Percentiles rank a stretch among this genome's conserved stretches.
Conservation (phyloP, 2,797 vertebrate species). For the Otolemur crassicaudatus region DNA sequence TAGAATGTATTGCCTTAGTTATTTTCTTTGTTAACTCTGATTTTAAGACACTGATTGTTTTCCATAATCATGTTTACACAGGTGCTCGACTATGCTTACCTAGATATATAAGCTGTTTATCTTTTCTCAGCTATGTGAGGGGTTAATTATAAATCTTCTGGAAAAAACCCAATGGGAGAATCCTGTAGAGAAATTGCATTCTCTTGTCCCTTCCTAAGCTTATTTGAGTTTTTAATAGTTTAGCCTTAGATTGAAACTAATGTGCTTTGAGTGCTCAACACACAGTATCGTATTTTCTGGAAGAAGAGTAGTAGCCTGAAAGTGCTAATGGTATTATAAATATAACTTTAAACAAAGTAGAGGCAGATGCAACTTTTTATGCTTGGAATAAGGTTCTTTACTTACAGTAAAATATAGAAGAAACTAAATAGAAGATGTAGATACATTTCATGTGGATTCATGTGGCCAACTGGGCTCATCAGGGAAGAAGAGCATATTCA, state of each 20-base stretch:
- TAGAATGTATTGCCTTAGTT: neutral
- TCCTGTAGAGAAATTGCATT: neutral
- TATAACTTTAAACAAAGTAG: neutral
- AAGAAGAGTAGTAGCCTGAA: neutral
- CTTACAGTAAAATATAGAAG: slow-evolving; percentile 5
- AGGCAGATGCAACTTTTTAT: neutral
- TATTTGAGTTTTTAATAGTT: slow-evolving; percentile 22
- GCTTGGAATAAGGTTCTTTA: slow-evolving; percentile 31
- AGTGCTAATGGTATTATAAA: neutral
- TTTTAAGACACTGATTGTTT: neutral
- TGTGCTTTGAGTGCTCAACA: neutral
- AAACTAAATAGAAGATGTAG: slow-evolving; percentile 32
- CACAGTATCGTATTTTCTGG: neutral
- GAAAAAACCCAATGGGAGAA: neutral
- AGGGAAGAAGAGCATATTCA: neutral
- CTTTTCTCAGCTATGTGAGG: neutral
- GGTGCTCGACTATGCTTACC: neutral
- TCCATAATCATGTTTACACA: neutral
- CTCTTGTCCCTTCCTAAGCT: neutral
- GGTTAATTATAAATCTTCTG: neutral
- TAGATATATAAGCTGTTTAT: neutral
- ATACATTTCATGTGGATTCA: neutral
- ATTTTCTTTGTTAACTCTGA: neutral
- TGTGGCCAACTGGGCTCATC: neutral
- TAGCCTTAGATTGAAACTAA: neutral